phyloP scores from a whole-genome alignment of 2,113 vertebrate species.

The Danionella cerebrum region DNA sequence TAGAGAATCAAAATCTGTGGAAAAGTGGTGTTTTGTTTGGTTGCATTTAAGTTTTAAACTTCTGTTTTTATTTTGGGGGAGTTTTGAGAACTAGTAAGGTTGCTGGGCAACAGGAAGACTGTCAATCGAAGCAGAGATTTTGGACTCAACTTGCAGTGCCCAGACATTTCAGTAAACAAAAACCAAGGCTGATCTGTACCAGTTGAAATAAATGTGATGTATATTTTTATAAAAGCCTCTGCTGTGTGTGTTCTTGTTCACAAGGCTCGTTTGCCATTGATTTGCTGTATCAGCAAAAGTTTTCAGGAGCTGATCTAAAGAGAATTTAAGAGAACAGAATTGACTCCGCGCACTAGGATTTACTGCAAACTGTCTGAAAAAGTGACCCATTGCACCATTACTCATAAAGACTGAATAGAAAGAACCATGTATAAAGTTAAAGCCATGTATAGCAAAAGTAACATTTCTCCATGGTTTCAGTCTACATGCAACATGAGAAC shows the following conservation, averaged over 20 bases:
- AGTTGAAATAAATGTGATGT: constrained; percentile 74
- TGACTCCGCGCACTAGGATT: not conserved
- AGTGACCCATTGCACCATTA: not conserved
- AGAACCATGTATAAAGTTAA: too few relatives aligned
- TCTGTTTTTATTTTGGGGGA: constrained; percentile 3
- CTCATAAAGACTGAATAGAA: too few relatives aligned
- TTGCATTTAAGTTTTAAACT: constrained; percentile 49
- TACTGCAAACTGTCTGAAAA: not conserved
- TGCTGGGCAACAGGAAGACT: constrained; percentile 47
- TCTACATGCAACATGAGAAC: too few relatives aligned
- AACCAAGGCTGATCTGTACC: constrained; percentile 52
- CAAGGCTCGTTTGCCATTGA: not conserved
- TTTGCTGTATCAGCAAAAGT: not conserved
- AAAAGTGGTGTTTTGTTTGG: constrained; percentile 54
- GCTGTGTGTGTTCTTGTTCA: constrained; percentile 41
- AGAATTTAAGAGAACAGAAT: not conserved
- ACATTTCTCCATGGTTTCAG: too few relatives aligned
- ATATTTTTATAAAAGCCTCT: constrained; percentile 62
- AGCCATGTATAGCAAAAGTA: too few relatives aligned
- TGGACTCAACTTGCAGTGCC: constrained; percentile 44
- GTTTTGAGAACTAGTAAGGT: constrained; percentile 47
- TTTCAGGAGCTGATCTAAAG: too few relatives aligned
- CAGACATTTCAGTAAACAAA: constrained; percentile 54
- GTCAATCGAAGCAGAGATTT: constrained; percentile 50
- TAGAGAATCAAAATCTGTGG: constrained; percentile 47